Conservation (phyloP, 2,888 invertebrate species). For the Epicampocera succincta region DNA sequence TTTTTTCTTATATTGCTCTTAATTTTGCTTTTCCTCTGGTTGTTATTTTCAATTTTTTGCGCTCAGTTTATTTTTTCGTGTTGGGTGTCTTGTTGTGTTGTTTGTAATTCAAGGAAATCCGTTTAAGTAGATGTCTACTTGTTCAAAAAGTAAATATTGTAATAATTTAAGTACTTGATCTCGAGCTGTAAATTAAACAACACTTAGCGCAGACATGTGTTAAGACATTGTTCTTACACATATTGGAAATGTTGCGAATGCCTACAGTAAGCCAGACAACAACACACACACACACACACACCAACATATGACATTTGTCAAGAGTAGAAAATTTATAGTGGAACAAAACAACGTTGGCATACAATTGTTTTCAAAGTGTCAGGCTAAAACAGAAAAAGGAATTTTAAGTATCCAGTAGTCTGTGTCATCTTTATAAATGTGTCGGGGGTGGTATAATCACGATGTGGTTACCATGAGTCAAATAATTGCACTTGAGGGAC, state of each 20-base stretch:
- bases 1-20: constrained; percentile 33
- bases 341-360: neutral
- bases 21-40: constrained; percentile 37
- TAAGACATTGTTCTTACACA: neutral
- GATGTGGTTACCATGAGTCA: no score
- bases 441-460: no score
- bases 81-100: constrained; percentile 65
- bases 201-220: constrained; percentile 62
- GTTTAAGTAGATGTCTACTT: constrained; percentile 68
- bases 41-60: neutral
- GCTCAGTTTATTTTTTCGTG: constrained; percentile 52
- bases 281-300: no score
- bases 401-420: neutral
- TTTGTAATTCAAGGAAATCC: constrained; percentile 67
- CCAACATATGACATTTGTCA: constrained; percentile 33
- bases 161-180: constrained; percentile 70
- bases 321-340: constrained; percentile 30
- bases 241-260: neutral
- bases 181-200: constrained; percentile 67
- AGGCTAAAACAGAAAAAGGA: constrained; percentile 21
- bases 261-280: constrained; percentile 25
- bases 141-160: constrained; percentile 62
- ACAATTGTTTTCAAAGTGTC: constrained; percentile 46
- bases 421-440: no score
- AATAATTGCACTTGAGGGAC: no score